phyloP scores from a whole-genome alignment of 2,113 vertebrate species.

The Ceyx melanurus region DNA sequence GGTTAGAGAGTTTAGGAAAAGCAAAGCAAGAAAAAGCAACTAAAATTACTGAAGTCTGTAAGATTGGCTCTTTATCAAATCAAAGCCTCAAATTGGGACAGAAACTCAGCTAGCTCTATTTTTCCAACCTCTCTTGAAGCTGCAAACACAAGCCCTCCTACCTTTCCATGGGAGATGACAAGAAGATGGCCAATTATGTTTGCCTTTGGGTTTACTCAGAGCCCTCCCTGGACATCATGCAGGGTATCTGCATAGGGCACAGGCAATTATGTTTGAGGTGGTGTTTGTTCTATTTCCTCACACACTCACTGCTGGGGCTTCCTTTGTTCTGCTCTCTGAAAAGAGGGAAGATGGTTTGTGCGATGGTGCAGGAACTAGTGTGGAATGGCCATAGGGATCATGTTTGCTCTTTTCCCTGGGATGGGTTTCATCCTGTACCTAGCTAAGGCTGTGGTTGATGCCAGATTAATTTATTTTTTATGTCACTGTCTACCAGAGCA shows the following conservation, averaged over 20 bases:
- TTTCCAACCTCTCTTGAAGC: background rate
- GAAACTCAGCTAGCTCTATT: background rate
- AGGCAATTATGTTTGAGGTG: background rate
- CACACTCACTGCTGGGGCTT: background rate
- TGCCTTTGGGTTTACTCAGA: background rate
- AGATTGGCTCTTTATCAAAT: conserved; percentile 11
- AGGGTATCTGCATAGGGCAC: background rate
- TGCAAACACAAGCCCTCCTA: background rate
- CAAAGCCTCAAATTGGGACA: background rate
- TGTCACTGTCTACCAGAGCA: background rate
- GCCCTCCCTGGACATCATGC: fast-evolving
- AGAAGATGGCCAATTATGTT: background rate
- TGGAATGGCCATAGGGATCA: background rate
- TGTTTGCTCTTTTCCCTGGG: fast-evolving
- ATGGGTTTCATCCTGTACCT: background rate
- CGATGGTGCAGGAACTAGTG: background rate
- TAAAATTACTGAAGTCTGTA: background rate
- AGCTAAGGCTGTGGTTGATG: background rate
- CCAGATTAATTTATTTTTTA: background rate
- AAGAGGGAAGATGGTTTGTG: background rate
- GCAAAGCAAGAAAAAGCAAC: background rate
- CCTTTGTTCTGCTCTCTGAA: background rate
- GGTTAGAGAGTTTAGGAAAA: background rate
- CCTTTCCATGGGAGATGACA: background rate
- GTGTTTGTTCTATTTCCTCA: background rate